Base-by-base conservation (phyloP, 2,888 invertebrate species). In the Lottia scabra region DNA sequence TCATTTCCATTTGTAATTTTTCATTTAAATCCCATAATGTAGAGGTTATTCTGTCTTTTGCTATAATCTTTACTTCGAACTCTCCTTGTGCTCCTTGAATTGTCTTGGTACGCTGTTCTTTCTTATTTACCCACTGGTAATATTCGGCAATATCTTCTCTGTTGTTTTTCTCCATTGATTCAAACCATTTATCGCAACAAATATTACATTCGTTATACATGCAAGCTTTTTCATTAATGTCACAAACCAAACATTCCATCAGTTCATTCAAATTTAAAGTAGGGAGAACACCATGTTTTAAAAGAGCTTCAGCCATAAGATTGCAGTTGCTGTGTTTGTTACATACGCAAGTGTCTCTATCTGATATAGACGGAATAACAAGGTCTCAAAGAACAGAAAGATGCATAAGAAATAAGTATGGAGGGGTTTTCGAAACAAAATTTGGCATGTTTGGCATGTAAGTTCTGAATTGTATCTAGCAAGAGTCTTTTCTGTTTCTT, bases 311-410 rank as follows among this genome's bases (percentile, higher is more conserved):
- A 27, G 68, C 72, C 56, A 76, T 70, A 13, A 74, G 68, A 26
- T 74, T 16, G 1, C 65, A 45, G 46, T 79, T 79, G 16, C 75
- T 64, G 69, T 73, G 71, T 19, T 43, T 38, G 45, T 74, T 79
- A 45, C 78, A 78, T 5, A 67, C 5, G 67, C 79, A 79, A 1
- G 78, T 78, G 23, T 76, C 71, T 63, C 79, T 69, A 48, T 79
- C 76, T 19, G 65, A 44, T 26, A 67, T 56, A 23, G 68, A 68
- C 10, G 77, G 75, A 63, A 46, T 23, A 0, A 70, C 69, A 15
- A 77, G 79, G 78, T 23, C 71, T 43, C 30, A 74, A 48, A 23
- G 71, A 44, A 48, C 68, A 69, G 65, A 79, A 79, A 8, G 56
- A 38, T 46, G 70, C 44, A 66, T 67, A 76, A 26, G 67, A 65